Conservation (phyloP, 2,888 invertebrate genomes). For the Sinopyrophorus schimmeli region DNA sequence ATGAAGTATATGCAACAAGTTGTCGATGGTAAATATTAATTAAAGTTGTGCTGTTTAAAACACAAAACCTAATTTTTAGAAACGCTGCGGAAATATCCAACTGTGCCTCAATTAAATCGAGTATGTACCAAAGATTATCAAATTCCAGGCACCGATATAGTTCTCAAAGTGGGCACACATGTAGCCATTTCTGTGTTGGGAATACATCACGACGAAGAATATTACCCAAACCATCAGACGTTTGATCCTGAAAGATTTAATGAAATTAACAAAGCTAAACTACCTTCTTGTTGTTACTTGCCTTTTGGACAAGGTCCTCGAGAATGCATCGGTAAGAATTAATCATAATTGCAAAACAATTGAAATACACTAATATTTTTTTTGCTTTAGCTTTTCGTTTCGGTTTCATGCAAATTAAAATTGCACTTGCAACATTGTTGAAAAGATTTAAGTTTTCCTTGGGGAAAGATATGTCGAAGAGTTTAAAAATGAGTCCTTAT, state of each 20-base stretch:
- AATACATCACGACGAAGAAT: slow-evolving; percentile 18
- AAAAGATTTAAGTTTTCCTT: slow-evolving; percentile 39
- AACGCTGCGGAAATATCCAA: slow-evolving; percentile 15
- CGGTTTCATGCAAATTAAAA: slow-evolving; percentile 45
- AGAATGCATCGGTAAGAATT: slow-evolving; percentile 17
- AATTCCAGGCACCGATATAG: slow-evolving; percentile 11
- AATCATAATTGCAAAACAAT: no score
- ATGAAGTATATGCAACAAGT: slow-evolving; percentile 58
- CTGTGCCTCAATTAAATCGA: slow-evolving; percentile 5
- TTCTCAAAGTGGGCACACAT: slow-evolving; percentile 5
- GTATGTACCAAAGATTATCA: slow-evolving; percentile 11
- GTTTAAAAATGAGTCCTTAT: slow-evolving; percentile 34
- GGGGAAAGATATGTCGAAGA: slow-evolving; percentile 39
- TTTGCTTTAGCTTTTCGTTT: slow-evolving; percentile 47
- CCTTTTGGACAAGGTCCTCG: slow-evolving; percentile 25
- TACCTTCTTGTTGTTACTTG: slow-evolving; percentile 16
- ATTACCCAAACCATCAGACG: slow-evolving; percentile 20
- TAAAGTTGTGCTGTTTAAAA: not conserved
- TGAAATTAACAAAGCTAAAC: slow-evolving; percentile 6
- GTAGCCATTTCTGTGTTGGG: slow-evolving; percentile 12
- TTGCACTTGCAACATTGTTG: slow-evolving; percentile 37
- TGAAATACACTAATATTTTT: no score
- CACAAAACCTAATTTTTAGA: slow-evolving; percentile 20
- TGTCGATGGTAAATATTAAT: slow-evolving; percentile 49
- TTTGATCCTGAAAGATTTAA: slow-evolving; percentile 26